A percentile compares a stretch with the other conserved stretches of the same genome.
Conservation (phyloP, 1,140 invertebrate species). For the Drosophila asahinai region DNA sequence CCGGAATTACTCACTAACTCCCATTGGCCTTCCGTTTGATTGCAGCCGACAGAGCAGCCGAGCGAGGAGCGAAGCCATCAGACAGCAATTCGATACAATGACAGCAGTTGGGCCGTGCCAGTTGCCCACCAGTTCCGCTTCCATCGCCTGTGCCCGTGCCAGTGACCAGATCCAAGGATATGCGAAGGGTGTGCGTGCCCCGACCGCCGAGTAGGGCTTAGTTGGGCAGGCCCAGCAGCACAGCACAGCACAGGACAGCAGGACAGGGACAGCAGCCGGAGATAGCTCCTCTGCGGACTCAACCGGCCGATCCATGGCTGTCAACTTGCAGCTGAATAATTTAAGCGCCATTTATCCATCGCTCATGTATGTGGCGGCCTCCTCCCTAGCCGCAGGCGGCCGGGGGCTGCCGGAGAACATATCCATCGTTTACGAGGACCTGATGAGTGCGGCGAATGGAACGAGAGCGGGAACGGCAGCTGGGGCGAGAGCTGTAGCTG, state of each 20-base stretch:
- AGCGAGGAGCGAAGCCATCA: constrained; percentile 19
- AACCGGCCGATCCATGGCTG: constrained; percentile 58
- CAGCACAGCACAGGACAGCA: background rate
- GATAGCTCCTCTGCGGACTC: constrained; percentile 26
- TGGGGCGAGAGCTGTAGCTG: constrained; percentile 7
- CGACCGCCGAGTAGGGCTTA: constrained; percentile 23
- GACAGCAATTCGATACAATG: constrained; percentile 40
- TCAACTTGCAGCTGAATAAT: constrained; percentile 61
- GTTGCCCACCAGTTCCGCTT: constrained; percentile 4
- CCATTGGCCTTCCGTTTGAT: constrained; percentile 19
- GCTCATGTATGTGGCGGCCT: constrained; percentile 73
- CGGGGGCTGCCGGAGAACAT: constrained; percentile 55
- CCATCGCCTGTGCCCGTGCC: constrained; percentile 6
- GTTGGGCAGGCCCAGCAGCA: constrained; percentile 1
- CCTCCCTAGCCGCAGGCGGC: constrained; percentile 63
- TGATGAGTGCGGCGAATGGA: constrained; percentile 53
- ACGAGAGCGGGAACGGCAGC: constrained; percentile 8
- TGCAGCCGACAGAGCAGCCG: constrained; percentile 18
- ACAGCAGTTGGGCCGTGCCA: constrained; percentile 35
- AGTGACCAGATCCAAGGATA: constrained; percentile 11
- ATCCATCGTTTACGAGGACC: constrained; percentile 69
- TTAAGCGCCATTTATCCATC: constrained; percentile 57
- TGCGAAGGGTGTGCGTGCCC: constrained; percentile 20
- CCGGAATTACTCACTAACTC: constrained; percentile 5
- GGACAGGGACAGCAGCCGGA: background rate